Evolutionary conservation across 2,113 vertebrate species (phyloP), one percentile per base, ranked within the genome.

Genomic region (Muntiacus muntjak): DNA sequence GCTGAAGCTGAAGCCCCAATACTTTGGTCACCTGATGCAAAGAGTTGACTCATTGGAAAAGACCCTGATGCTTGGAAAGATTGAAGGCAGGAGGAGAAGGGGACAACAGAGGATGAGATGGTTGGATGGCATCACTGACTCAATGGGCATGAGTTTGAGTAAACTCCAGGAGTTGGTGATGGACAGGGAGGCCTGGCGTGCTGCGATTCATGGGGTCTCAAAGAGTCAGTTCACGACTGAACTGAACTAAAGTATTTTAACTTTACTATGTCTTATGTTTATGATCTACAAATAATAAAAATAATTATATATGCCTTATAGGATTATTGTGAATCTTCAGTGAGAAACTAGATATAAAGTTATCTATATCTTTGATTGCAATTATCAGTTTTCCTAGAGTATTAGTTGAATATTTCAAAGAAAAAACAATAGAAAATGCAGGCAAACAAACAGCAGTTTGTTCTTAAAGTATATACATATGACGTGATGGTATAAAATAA

Each of bases 171-270:
- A 21, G 64, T 2, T 71, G 17, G 33, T 36, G 64, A 36, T 11
- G 10, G 64, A 36, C n/a, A 21, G 5, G n/a, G 17, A 71, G 8
- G n/a, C 64, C 64, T 71, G 64, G 33, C 3, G 9, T 36, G 64
- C 64, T 67, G 64, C 33, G 5, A 9, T 36, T 17, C 64, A 36
- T 71, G 4, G 1, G 64, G 17, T 36, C n/a, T 12, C 64, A 71
- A 3, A 71, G 4, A 23, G n/a, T 40, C 5, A 0, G n/a, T 36
- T 36, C 36, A 36, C 36, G 36, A 36, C 36, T 36, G n/a, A 71
- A 40, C 19, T 67, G 16, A 64, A 33, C 6, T 67, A 8, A 67
- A 71, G 64, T 28, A 40, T 52, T 26, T 62, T 45, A 79, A 60
- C 43, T 84, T 45, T 15, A 58, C 23, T 40, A 3, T 54, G 17